These are phyloP conservation scores for Aculops lycopersici DNA, from an alignment of 1,140 invertebrate species.

Conservation along the genomic window DNA sequence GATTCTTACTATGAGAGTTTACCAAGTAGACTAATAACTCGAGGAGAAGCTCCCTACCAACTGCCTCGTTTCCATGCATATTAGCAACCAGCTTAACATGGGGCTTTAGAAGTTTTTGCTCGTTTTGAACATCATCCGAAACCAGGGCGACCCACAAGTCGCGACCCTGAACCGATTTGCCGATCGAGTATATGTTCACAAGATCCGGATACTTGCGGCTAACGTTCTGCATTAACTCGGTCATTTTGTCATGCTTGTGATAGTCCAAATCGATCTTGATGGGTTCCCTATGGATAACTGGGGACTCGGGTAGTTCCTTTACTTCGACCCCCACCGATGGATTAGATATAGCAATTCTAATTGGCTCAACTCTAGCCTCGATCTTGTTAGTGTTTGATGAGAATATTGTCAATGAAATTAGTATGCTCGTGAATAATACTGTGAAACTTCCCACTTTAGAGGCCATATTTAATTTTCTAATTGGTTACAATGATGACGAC, in stretches of 20 bases:
- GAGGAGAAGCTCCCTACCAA: slow-evolving; percentile 47
- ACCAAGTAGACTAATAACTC: slow-evolving; percentile 58
- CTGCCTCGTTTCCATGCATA: slow-evolving; percentile 37
- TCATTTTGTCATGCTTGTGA: slow-evolving; percentile 59
- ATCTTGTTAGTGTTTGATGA: no score
- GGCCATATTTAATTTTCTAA: no score
- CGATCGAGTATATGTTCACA: slow-evolving; percentile 59
- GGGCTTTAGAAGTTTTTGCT: slow-evolving; percentile 17
- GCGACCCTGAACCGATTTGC: slow-evolving; percentile 59
- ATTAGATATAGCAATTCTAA: no score
- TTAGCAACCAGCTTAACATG: slow-evolving; percentile 69
- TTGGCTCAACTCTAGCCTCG: no score
- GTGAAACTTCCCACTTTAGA: no score
- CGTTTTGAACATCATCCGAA: slow-evolving; percentile 21
- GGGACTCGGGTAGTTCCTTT: no score
- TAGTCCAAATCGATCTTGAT: slow-evolving; percentile 33
- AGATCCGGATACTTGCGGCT: slow-evolving; percentile 44
- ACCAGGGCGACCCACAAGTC: slow-evolving; percentile 84
- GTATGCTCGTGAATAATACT: no score
- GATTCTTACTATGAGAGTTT: slow-evolving; percentile 38
- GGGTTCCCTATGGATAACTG: background rate
- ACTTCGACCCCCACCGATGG: no score
- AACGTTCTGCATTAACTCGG: slow-evolving; percentile 39
- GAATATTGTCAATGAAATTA: no score
- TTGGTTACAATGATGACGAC: no score